Base-by-base conservation (phyloP, 53 echinoderm and acorn worm genomes). In the Holothuria leucospilota region DNA sequence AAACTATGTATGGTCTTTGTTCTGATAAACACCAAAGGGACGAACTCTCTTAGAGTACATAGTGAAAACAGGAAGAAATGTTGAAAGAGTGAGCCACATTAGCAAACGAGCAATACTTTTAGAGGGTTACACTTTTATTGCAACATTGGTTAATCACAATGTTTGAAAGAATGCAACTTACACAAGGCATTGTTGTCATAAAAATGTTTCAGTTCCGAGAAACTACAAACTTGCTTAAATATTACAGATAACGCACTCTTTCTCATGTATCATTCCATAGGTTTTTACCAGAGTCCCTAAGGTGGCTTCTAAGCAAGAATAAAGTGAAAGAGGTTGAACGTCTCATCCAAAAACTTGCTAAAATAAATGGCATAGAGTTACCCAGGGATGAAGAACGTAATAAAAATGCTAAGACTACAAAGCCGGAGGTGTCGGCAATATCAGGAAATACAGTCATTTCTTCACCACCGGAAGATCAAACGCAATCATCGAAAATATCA, bases 261-360 rank as follows among this genome's bases (percentile, higher is more conserved):
- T 24, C 67, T 67, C 13, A 29, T 67, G 28, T 68, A 58, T 75
- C 13, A 24, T 29, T 18, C 53, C 2, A 4, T 60, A 96, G 96
- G 90, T 16, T 92, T 13, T 88, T 96, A 49, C 96, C 96, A 0
- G 94, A 96, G 64, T 94, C 96, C 14, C 86, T 73, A 14, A 81
- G 96, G 42, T 96, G 96, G 96, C 88, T 92, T 41, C 60, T 93
- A 60, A 92, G 92, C 8, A 92, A 86, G 30, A 90, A 94, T 51
- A 89, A 81, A 24, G 65, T 72, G 5, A 71, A 88, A 39, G 81
- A 96, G 60, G 94, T 94, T 21, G 94, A 94, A 51, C 52, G 46
- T 20, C 90, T 86, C 26, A 86, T 96, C 1, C 83, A 77, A 64
- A 91, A 73, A 52, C 86, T 92, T 27, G 96, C 94, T 7, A 86